phyloP scores from a whole-genome alignment of 2,888 invertebrate species.

The Callimorpha dominula region DNA sequence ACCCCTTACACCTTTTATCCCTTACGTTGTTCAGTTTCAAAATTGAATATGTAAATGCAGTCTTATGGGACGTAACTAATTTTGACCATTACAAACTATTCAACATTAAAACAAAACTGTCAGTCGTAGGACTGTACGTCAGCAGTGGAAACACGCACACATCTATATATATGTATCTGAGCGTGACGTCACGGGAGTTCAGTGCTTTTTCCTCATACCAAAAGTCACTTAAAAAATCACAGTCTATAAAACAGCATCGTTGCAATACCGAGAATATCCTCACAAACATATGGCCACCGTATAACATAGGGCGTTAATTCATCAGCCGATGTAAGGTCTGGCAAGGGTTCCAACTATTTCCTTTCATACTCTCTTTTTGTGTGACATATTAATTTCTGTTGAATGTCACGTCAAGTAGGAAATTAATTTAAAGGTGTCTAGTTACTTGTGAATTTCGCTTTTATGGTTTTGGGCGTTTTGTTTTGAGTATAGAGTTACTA shows the following conservation, averaged over 20 bases:
- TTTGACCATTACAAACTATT: not conserved
- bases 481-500: conserved; percentile 7
- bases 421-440: conserved; percentile 46
- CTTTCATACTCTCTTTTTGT: conserved; percentile 73
- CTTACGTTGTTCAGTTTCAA: no score
- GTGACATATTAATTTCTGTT: conserved; percentile 75
- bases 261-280: conserved; percentile 19
- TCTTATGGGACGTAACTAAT: no score
- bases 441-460: conserved; percentile 18
- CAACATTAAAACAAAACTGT: not conserved
- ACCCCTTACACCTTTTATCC: no score
- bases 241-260: not conserved
- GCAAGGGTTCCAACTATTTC: conserved; percentile 69
- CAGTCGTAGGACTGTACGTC: no score
- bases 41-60: no score
- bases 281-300: conserved; percentile 38
- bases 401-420: conserved; percentile 56
- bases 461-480: not conserved
- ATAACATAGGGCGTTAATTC: conserved; percentile 71
- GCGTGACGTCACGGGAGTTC: no score
- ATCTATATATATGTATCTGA: no score
- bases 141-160: no score
- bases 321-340: conserved; percentile 68
- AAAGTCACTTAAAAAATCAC: no score
- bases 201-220: no score